Evolutionary conservation across 2,113 vertebrate genomes (phyloP), one percentile per base, ranked within the genome.

Genomic region (Lycocorax pyrrhopterus): DNA sequence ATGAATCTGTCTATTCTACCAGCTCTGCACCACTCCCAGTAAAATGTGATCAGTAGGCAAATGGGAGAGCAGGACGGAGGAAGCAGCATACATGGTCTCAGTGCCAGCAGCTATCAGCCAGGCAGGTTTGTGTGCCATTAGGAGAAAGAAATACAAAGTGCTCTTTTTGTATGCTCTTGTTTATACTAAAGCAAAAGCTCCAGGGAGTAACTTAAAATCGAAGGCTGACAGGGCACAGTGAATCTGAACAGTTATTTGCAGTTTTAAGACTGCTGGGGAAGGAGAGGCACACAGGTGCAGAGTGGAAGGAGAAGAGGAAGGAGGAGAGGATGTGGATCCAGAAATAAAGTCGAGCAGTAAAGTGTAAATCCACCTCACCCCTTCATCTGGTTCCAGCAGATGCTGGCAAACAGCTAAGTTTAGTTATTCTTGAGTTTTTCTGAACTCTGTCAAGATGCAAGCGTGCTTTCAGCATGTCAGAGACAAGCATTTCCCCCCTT

Each of bases 91-190:
- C 72, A 22, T 18, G 60, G 49, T 60, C 27, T 68, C 66, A 53
- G 81, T 51, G 53, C 77, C 84, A 81, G 41, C 64, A 93, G 91
- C 76, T 33, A 55, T 39, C 69, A 84, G 22, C 60, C 78, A 91
- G 74, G 44, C 56, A 82, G 69, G 80, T 59, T 78, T 84, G 84
- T 9, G 10, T 91, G 69, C 66, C 64, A 76, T 49, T 58, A 87
- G 35, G 73, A 93, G 87, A 68, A 77, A 90, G 81, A 93, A 89
- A 93, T 75, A 81, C 66, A 60, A 92, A 95, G 74, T 53, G 62
- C 32, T 94, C 66, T 67, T 75, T 92, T 47, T 62, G 58, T 64
- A 69, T 62, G 78, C 55, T 76, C 63, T 39, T 95, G 43, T 93
- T 94, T 87, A 51, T 66, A 84, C 51, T 53, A 58, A 75, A 79